These are phyloP conservation scores for Trinorchestia longiramus DNA, from an alignment of 1,140 invertebrate genomes.

Conservation along the genomic window DNA sequence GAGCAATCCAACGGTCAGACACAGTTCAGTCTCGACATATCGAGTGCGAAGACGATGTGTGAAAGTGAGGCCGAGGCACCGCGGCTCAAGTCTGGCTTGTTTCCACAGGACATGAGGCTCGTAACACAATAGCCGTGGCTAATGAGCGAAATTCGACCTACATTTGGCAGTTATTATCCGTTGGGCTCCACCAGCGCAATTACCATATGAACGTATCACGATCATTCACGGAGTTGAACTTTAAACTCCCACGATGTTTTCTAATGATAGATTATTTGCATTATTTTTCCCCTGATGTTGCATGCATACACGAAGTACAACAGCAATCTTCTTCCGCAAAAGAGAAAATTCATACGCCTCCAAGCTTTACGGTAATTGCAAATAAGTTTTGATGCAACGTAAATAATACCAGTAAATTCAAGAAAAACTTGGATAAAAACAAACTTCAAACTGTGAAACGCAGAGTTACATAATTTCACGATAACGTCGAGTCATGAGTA, in stretches of 20 bases:
- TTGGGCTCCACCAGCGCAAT: background rate
- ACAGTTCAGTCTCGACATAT: background rate
- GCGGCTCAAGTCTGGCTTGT: background rate
- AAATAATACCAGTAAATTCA: background rate
- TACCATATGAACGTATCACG: background rate
- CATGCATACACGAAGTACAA: background rate
- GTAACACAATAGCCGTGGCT: background rate
- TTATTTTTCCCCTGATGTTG: too few species aligned
- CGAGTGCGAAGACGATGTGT: background rate
- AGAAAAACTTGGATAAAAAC: background rate
- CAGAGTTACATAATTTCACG: background rate
- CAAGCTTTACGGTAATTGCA: background rate
- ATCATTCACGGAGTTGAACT: too few species aligned
- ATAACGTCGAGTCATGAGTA: background rate
- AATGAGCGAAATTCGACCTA: background rate
- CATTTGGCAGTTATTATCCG: background rate
- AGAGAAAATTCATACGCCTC: background rate
- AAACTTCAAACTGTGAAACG: background rate
- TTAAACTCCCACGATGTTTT: too few species aligned
- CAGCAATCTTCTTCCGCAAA: background rate
- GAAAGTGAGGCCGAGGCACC: too few species aligned
- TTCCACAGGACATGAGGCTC: background rate
- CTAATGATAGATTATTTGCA: background rate
- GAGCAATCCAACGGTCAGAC: background rate
- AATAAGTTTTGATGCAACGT: background rate